These are phyloP conservation scores for Agriotes lineatus DNA, from an alignment of 2,888 invertebrate species.

Conservation along the genomic window DNA sequence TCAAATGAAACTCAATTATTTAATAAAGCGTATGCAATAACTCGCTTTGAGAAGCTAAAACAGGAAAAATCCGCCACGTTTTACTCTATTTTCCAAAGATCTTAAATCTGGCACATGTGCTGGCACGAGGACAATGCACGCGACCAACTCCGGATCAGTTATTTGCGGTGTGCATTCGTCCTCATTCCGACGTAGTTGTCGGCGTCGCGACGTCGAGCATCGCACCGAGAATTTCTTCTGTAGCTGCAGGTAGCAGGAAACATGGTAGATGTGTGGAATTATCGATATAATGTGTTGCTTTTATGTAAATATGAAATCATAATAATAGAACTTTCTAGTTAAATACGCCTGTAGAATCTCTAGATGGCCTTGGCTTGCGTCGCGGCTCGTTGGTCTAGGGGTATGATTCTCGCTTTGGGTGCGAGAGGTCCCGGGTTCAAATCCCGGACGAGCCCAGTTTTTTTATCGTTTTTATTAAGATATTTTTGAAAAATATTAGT, in stretches of 20 bases:
- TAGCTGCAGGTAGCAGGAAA: neutral
- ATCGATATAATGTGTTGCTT: neutral
- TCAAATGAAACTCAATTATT: too few relatives aligned
- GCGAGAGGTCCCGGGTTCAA: constrained; percentile 72
- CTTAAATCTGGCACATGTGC: constrained; percentile 4
- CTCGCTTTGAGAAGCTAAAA: too few relatives aligned
- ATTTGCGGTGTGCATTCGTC: constrained; percentile 8
- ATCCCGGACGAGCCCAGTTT: too few relatives aligned
- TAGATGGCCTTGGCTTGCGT: too few relatives aligned
- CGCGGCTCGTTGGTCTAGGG: constrained; percentile 80
- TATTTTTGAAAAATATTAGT: too few relatives aligned
- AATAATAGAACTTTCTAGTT: too few relatives aligned
- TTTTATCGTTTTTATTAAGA: too few relatives aligned
- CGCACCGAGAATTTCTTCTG: neutral
- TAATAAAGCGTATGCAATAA: too few relatives aligned
- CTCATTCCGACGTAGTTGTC: constrained; percentile 5
- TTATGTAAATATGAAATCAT: too few relatives aligned
- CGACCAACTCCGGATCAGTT: constrained; percentile 13
- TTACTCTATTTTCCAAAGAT: too few relatives aligned
- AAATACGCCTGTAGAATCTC: too few relatives aligned
- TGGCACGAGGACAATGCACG: constrained; percentile 18
- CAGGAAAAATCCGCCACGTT: too few relatives aligned
- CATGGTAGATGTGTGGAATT: neutral
- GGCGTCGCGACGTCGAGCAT: constrained; percentile 4
- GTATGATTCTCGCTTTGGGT: constrained; percentile 78